Base-by-base conservation (phyloP, 1,140 invertebrate genomes). In the Diachasma alloeum region DNA sequence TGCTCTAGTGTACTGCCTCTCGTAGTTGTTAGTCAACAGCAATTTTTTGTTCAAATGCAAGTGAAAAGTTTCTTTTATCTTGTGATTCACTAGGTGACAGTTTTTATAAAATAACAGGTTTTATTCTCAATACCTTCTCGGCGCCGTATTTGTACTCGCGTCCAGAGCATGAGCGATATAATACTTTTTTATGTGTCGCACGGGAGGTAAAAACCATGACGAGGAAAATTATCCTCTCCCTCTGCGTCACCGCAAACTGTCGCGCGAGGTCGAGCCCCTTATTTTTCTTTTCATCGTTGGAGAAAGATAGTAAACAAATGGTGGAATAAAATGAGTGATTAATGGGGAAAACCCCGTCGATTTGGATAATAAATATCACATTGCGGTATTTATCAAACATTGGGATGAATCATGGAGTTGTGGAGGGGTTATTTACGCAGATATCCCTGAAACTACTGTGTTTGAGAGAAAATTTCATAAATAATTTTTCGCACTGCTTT, bases 141-240 rank as follows among this genome's bases (percentile, higher is more conserved):
- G 8, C 59, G 13, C 24, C 24, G 19, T 26, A 56, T n/a, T 56
- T 19, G 6, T 19, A 19, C 39, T 19, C 24, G 11, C 8, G 22
- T 63, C 22, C 26, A 63, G 59, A 0, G 59, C 59, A 26, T 26
- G 22, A 15, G 48, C 48, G 15, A 53, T 63, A 31, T 31, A 63
- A 63, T 26, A 63, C 15, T 63, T 63, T 63, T 63, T 63, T 63
- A 26, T 63, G 59, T 63, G 59, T 31, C 59, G 24, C 59, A 63
- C 24, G 59, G 22, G 59, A 63, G 59, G 59, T 63, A 63, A 63
- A 63, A 22, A 63, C 59, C 24, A 22, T 26, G 59, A 26, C 59
- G 59, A 63, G 59, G 24, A 63, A 63, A 63, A 63, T 63, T 63
- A 63, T 63, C 15, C 24, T 19, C 59, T 15, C 59, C 19, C 59